Percentiles rank a stretch among this genome's conserved stretches.
These are phyloP conservation scores for Eilema caniola DNA, from an alignment of 2,888 invertebrate genomes.

Conservation along the genomic window DNA sequence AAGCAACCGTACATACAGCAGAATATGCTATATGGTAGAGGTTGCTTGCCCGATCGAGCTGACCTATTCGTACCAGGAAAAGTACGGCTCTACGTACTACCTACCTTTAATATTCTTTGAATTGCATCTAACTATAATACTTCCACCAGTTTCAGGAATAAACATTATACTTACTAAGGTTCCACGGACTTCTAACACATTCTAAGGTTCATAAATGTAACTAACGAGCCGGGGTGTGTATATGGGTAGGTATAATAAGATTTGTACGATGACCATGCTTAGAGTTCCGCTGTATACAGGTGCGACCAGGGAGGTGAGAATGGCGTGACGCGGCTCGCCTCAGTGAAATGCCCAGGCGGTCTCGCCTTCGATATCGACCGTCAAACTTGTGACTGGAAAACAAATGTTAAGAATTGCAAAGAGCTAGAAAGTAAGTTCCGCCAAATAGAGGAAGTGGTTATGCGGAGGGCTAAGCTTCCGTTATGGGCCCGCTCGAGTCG, in stretches of 20 bases:
- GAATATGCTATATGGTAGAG: background rate
- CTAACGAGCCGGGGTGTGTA: slow-evolving; percentile 6
- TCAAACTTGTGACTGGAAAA: slow-evolving; percentile 98
- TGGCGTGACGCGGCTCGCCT: slow-evolving; percentile 94
- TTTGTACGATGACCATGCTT: slow-evolving; percentile 44
- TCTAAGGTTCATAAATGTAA: slow-evolving; percentile 3
- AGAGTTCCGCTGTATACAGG: slow-evolving; percentile 88
- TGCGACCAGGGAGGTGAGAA: slow-evolving; percentile 96
- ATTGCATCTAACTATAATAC: background rate
- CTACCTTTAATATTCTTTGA: background rate
- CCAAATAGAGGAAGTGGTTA: slow-evolving; percentile 75
- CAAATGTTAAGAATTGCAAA: slow-evolving; percentile 98
- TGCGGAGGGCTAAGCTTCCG: slow-evolving; percentile 80
- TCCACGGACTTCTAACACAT: background rate
- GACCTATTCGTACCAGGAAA: background rate
- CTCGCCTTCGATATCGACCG: slow-evolving; percentile 97
- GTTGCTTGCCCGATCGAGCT: background rate
- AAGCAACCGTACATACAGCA: background rate
- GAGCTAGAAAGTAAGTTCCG: slow-evolving; percentile 95
- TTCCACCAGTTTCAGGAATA: background rate
- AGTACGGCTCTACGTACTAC: background rate
- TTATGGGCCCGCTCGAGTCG: slow-evolving; percentile 56
- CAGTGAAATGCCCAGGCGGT: slow-evolving; percentile 95
- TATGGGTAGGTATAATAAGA: slow-evolving; percentile 10
- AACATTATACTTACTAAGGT: background rate